Evolutionary conservation across 1,140 invertebrate species (phyloP).

Genomic region (Macrotrachela quadricornifera): DNA sequence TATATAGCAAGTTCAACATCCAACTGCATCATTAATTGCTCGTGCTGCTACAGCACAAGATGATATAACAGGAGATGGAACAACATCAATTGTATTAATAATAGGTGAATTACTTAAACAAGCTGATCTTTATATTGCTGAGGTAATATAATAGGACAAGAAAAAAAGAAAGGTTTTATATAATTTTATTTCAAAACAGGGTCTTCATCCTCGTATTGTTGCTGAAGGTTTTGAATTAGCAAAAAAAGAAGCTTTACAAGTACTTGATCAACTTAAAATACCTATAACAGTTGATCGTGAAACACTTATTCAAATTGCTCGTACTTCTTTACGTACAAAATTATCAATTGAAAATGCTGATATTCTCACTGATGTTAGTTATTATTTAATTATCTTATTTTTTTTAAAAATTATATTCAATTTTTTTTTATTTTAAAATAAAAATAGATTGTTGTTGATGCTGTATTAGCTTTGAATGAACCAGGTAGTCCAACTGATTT

Average conservation of each 20-base stretch:
- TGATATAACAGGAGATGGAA: slow-evolving; percentile 93
- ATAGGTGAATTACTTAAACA: slow-evolving; percentile 94
- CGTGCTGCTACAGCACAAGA: slow-evolving; percentile 93
- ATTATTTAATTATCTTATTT: no score
- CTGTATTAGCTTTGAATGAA: slow-evolving; percentile 52
- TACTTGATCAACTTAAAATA: slow-evolving; percentile 68
- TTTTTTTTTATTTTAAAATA: no score
- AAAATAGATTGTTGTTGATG: slow-evolving; percentile 49
- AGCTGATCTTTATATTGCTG: slow-evolving; percentile 73
- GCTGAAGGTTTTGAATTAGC: slow-evolving; percentile 88
- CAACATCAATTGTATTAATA: slow-evolving; percentile 85
- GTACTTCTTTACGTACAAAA: slow-evolving; percentile 65
- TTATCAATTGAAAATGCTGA: slow-evolving; percentile 65
- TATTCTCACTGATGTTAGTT: slow-evolving; percentile 51
- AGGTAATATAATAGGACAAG: slow-evolving; percentile 24
- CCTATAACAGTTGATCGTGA: slow-evolving; percentile 48
- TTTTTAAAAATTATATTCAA: no score
- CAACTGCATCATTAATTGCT: slow-evolving; percentile 93
- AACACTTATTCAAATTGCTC: slow-evolving; percentile 56
- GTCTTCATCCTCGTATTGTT: slow-evolving; percentile 77
- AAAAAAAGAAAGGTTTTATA: no score
- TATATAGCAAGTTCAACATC: slow-evolving; percentile 95
- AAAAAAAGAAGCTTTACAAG: slow-evolving; percentile 56
- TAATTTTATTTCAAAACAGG: slow-evolving; percentile 12
- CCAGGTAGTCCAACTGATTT: slow-evolving; percentile 56